These are phyloP conservation scores for Linurgus olivaceus DNA, from an alignment of 2,797 vertebrate species.

Conservation along the genomic window DNA sequence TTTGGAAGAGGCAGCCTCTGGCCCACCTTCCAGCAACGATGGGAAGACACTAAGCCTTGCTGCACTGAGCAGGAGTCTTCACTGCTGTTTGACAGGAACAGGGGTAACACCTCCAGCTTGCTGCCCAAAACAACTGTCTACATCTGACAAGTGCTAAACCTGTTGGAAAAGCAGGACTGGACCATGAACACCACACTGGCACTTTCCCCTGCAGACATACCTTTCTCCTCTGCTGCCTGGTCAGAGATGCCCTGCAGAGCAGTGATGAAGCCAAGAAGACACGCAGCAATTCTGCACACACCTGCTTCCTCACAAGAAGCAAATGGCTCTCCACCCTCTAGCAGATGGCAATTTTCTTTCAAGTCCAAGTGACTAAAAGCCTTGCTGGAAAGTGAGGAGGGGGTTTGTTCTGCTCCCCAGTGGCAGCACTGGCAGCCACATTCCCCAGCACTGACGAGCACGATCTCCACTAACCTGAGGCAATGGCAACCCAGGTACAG, in stretches of 20 bases:
- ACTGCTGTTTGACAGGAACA: background rate
- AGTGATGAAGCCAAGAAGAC: background rate
- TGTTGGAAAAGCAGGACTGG: background rate
- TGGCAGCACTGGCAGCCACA: background rate
- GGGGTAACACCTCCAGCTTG: background rate
- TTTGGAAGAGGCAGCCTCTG: background rate
- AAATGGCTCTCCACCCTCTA: slow-evolving; percentile 3
- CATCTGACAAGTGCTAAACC: background rate
- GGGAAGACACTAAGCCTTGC: background rate
- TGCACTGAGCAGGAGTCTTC: background rate
- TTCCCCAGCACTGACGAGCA: background rate
- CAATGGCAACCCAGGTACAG: background rate
- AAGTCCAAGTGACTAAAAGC: slow-evolving; percentile 34
- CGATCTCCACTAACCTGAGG: background rate
- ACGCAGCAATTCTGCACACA: background rate
- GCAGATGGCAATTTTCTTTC: slow-evolving; percentile 42
- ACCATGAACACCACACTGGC: background rate
- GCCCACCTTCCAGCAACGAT: background rate
- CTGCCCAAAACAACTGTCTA: background rate
- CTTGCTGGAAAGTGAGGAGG: background rate
- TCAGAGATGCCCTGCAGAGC: background rate
- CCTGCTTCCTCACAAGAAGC: slow-evolving; percentile 8
- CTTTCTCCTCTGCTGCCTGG: background rate
- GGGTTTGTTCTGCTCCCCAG: background rate
- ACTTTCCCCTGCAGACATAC: background rate